Evolutionary conservation across 2,113 vertebrate genomes (phyloP), one percentile per base, ranked within the genome.

Genomic region (Myrmophylax atrothorax): DNA sequence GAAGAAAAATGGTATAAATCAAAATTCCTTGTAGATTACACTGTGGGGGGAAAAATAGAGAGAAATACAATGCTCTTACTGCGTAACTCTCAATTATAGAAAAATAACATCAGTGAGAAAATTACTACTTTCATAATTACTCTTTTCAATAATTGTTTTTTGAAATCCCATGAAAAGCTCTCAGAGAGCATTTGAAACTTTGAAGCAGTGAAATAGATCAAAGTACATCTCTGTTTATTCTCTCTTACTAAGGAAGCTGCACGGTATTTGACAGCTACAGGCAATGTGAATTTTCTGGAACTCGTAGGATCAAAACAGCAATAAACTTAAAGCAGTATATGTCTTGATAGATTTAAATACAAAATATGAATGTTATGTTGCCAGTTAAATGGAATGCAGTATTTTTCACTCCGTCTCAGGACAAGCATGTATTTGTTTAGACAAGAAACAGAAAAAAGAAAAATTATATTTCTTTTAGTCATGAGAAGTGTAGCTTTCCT

Each of bases 401-500:
- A 28, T 67, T 86, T 92, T 96, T 84, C 60, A 76, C 83, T 93
- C 78, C 77, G 95, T 93, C 93, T 94, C 86, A 89, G 94, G 90
- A 93, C 76, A 97, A 96, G 67, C 74, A 90, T 75, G 77, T 66
- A 74, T 78, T 42, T 42, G 86, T 84, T 97, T 91, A 87, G 72
- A 95, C 91, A 97, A 97, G 60, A 97, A 97, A 85, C 69, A 94
- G 93, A 94, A 86, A 93, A 91, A 96, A 83, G 20, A 90, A 89
- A 95, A 96, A 96, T 72, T 5, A 6, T 90, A 85, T 84, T 95
- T 97, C 81, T 93, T 94, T 50, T 53, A 94, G 59, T 55, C 66
- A 92, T 68, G 64, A 93, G 86, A 87, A 91, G 49, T 13, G 4
- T 35, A 84, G 52, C n/a, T 95, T 95, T 87, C 56, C 37, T 64